Base-by-base conservation (phyloP, 2,888 invertebrate genomes). In the Drosophila seclusa region DNA sequence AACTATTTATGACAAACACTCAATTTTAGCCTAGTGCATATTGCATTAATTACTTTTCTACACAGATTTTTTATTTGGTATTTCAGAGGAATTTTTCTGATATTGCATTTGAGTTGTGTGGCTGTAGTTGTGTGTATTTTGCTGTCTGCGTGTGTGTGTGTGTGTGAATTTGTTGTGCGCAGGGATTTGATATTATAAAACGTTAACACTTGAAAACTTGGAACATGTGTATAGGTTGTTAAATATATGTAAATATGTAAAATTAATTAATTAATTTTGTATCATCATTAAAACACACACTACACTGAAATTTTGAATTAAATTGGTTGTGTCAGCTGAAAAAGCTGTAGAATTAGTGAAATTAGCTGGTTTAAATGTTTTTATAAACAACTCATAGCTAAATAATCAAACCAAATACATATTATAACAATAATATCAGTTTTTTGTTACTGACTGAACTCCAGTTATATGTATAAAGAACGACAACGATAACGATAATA, bases 221-320 rank as follows among this genome's bases (percentile, higher is more conserved):
- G 70, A 80, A 90, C 89, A 90, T 91, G 91, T 91, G 91, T 91
- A 91, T 90, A 90, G 84, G 88, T 91, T 91, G 91, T 90, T 91
- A 80, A 82, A 67, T 65, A 60, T 72, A 54, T 38, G 11, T 65
- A 50, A 70, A 68, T 18, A 53, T 54, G 55, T 71, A 82, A 24
- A 45, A 76, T 76, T 53, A 73, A 68, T 73, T 74, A 24, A 77
- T 77, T 68, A 65, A 72, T 77, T 67, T 58, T 71, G 66, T 66
- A 66, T 73, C 62, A 70, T 83, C 68, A 70, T 75, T 78, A 75
- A 78, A 70, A 91, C 87, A 91, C 91, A 92, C 91, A 91, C 90
- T 91, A 92, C 91, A 86, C 84, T 86, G 83, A 78, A 79, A 72
- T 73, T 64, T 63, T 49, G 45, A 72, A 54, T 68, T 69, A 58